Evolutionary conservation across 2,888 invertebrate species (phyloP).

Genomic region (Drosophila melanocephala): DNA sequence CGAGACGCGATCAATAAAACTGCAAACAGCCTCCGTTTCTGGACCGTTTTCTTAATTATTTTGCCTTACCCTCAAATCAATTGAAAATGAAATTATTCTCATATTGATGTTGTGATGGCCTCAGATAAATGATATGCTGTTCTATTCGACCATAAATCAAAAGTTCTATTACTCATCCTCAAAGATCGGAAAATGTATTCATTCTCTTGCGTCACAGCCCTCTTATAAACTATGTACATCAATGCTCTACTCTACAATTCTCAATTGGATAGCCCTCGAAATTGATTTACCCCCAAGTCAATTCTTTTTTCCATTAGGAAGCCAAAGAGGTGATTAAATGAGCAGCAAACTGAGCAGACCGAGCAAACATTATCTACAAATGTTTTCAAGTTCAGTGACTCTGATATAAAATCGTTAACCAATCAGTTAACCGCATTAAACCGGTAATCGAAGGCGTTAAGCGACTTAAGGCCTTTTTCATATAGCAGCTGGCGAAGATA

Average conservation of each 20-base stretch:
- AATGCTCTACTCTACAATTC: conserved; percentile 2
- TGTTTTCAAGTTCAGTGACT: conserved; percentile 65
- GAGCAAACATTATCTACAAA: conserved; percentile 18
- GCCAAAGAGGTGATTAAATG: conserved; percentile 23
- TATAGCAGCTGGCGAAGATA: not conserved
- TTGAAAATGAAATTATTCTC: conserved; percentile 23
- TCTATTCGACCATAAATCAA: not conserved
- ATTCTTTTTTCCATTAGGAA: conserved; percentile 1
- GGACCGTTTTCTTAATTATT: not conserved
- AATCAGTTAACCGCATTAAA: conserved; percentile 41
- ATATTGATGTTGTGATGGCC: conserved; percentile 13
- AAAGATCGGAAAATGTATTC: not conserved
- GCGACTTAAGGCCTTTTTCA: conserved; percentile 18
- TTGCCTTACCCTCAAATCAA: conserved; percentile 27
- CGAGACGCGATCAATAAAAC: conserved; percentile 36
- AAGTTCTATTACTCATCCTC: conserved; percentile 7
- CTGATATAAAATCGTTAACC: conserved; percentile 30
- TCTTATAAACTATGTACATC: not conserved
- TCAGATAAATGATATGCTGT: conserved; percentile 3
- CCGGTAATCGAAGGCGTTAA: conserved; percentile 44
- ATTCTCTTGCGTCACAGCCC: conserved; percentile 18
- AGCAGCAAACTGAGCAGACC: conserved; percentile 1
- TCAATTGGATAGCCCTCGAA: conserved; percentile 3
- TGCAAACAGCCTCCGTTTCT: conserved; percentile 1
- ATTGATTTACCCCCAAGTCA: conserved; percentile 32